Percentiles rank a stretch among this genome's conserved stretches.
Conservation (phyloP, 2,888 invertebrate species). For the Drosophila aldrichi region DNA sequence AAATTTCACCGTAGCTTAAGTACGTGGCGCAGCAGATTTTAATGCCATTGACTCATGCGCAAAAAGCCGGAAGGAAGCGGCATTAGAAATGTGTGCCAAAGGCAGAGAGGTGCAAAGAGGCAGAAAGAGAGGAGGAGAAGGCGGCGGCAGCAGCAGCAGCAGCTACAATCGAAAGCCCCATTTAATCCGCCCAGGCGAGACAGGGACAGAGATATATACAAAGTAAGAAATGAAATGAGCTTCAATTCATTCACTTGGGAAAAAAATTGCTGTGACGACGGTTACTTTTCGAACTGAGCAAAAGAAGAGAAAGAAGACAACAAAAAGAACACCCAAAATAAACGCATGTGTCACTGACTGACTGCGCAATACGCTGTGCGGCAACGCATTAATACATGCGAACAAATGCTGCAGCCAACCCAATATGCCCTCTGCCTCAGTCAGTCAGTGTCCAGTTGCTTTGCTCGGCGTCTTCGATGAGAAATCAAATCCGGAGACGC, state of each 20-base stretch:
- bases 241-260: constrained; percentile 36
- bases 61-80: constrained; percentile 57
- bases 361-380: constrained; percentile 9
- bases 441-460: neutral
- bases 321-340: constrained; percentile 6
- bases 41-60: constrained; percentile 62
- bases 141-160: neutral
- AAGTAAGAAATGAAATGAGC: constrained; percentile 2
- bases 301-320: neutral
- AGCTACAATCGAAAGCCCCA: neutral
- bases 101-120: neutral
- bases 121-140: too few species aligned
- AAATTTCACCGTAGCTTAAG: constrained; percentile 34
- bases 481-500: constrained; percentile 43
- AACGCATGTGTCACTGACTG: constrained; percentile 5
- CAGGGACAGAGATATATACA: neutral
- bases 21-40: constrained; percentile 45
- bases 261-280: constrained; percentile 39
- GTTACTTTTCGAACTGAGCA: constrained; percentile 53
- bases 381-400: neutral
- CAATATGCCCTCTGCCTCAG: constrained; percentile 1
- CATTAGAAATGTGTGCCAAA: constrained; percentile 19
- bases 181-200: neutral
- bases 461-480: constrained; percentile 37
- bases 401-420: neutral